Evolutionary conservation across 1,140 invertebrate species (phyloP), one percentile per base, ranked within the genome.

Genomic region (Zaprionus kolodkinae): DNA sequence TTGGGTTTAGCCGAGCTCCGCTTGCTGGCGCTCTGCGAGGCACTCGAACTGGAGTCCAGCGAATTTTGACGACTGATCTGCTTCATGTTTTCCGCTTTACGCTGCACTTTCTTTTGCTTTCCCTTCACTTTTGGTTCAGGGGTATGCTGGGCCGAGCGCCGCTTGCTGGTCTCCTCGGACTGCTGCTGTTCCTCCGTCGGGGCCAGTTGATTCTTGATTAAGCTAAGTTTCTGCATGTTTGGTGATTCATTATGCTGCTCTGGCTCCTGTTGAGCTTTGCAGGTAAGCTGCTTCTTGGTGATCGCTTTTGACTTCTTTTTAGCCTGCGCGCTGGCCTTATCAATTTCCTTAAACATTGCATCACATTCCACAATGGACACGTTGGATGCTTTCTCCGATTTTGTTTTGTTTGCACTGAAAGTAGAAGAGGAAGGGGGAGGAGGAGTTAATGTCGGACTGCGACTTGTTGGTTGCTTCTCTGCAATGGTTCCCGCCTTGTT

Each of bases 321-420:
- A 27, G 21, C 50, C 54, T 85, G 71, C 45, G 45, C 73, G 33
- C 57, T 71, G 13, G 73, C 81, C 43, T 50, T 68, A 11, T 85
- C 81, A 61, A 85, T 54, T 5, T 70, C 81, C 52, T 77, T 84
- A 12, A 84, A 76, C 56, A 84, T 54, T 12, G 76, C 81, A 73
- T 84, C 77, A 57, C 72, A 77, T 25, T 80, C 81, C 1, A 80
- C 45, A 13, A 83, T 72, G 13, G 60, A 40, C 10, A 30, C 1
- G 3, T 36, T 12, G 11, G 13, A 7, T 45, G 40, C 40, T 6
- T 43, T 43, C 0, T 43, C 40, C n/a, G 40, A 25, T 10, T 81
- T 78, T 2, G 27, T 9, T 17, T 25, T 63, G 15, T 17, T 61
- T 3, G 6, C 15, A 7, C 12, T 36, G 17, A 17, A 9, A 33